These are phyloP conservation scores for Sphenodon punctatus DNA, from an alignment of 2,797 vertebrate genomes.

Conservation along the genomic window DNA sequence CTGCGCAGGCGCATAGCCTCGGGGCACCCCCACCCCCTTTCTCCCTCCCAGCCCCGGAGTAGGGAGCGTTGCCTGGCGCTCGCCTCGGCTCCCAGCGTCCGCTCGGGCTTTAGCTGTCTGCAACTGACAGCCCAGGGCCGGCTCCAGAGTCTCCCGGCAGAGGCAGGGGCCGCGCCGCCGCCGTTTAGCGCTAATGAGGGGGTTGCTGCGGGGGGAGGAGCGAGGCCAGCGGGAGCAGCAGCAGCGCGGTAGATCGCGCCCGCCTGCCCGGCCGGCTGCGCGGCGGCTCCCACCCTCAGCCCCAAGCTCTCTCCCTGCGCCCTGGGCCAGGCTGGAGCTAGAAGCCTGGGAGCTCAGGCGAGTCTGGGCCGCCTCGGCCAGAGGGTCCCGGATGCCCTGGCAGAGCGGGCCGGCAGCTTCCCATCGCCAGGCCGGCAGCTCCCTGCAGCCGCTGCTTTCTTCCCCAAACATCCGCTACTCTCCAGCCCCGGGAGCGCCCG, in stretches of 20 bases:
- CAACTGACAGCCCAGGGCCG: not conserved
- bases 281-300: too few relatives aligned
- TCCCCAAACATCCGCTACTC: not conserved
- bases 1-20: constrained; percentile 82
- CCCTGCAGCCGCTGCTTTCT: too few relatives aligned
- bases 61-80: not conserved
- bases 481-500: too few relatives aligned
- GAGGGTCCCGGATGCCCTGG: not conserved
- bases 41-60: not conserved
- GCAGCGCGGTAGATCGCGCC: not conserved
- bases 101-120: not conserved
- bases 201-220: not conserved
- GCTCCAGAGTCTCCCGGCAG: not conserved
- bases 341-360: not conserved
- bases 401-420: too few relatives aligned
- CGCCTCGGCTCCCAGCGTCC: not conserved
- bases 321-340: not conserved
- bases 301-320: not conserved
- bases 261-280: too few relatives aligned
- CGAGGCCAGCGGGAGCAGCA: not conserved
- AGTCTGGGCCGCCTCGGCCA: too few relatives aligned
- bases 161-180: not conserved
- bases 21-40: constrained; percentile 9
- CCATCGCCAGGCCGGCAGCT: constrained; percentile 18
- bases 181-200: not conserved